A percentile compares a stretch with the other conserved stretches of the same genome.
Evolutionary conservation across 2,888 invertebrate genomes (phyloP).

Genomic region (Nemoura dubitans): DNA sequence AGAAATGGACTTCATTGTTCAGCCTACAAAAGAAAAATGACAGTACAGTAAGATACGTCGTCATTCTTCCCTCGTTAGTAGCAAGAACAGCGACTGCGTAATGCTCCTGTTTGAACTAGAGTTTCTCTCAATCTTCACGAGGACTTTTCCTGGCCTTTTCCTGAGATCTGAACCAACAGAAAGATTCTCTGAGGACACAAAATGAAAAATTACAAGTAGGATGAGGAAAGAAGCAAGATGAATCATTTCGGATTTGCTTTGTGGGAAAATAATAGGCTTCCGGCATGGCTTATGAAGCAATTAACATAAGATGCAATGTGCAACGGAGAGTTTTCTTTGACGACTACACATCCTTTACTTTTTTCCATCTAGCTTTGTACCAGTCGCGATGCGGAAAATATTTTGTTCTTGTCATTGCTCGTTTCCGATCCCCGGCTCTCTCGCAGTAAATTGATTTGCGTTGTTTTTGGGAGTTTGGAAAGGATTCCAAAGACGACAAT

Average conservation of each 20-base stretch:
- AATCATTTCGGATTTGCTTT: neutral
- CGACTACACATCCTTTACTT: neutral
- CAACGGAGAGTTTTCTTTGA: neutral
- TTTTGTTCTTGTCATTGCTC: neutral
- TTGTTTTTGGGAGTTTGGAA: neutral
- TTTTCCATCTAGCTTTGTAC: neutral
- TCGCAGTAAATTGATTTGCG: neutral
- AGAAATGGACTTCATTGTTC: neutral
- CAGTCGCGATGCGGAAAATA: neutral
- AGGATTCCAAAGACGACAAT: neutral
- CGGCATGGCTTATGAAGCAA: neutral
- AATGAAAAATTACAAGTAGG: neutral
- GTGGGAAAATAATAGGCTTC: slow-evolving; percentile 7
- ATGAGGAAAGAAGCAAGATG: neutral
- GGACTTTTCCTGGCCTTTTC: neutral
- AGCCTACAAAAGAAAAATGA: neutral
- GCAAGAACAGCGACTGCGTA: neutral
- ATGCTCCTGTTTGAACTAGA: neutral
- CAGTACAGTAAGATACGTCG: neutral
- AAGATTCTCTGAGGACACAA: neutral
- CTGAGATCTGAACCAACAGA: neutral
- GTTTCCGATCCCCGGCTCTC: neutral
- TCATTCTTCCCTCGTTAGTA: neutral
- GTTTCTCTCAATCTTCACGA: neutral
- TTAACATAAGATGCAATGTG: neutral